Conservation (phyloP, 2,113 vertebrate species). For the Thymallus thymallus region DNA sequence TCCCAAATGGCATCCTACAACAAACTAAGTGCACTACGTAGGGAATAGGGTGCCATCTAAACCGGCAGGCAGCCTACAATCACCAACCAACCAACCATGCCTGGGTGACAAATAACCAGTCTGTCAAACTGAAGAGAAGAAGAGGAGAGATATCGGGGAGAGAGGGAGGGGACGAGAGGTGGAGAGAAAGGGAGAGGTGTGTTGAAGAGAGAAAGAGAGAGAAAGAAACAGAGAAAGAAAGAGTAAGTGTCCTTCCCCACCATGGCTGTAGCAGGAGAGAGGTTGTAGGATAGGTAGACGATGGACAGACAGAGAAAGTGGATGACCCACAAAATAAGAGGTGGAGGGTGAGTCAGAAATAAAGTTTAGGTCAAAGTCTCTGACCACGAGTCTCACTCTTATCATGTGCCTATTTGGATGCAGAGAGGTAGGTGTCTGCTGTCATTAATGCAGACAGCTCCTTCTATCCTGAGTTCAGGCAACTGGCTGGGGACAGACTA, state of each 20-base stretch:
- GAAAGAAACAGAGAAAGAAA: not conserved
- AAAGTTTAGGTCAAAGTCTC: not conserved
- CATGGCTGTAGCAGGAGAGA: no score
- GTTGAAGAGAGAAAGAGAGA: not conserved
- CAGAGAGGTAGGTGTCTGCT: not conserved
- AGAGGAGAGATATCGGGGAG: not conserved
- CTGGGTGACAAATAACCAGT: not conserved
- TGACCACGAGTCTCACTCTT: not conserved
- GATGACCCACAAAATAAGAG: not conserved
- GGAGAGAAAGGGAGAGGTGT: not conserved
- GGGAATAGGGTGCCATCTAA: conserved; percentile 28
- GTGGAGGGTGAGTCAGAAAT: not conserved
- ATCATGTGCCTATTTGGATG: not conserved
- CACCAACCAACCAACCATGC: not conserved
- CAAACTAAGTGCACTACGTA: no score
- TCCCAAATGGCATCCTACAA: not conserved
- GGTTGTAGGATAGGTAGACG: not conserved
- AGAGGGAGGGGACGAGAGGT: not conserved
- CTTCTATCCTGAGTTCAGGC: not conserved
- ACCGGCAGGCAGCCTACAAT: not conserved
- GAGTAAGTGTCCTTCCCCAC: no score
- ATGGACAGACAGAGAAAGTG: not conserved
- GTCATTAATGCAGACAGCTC: conserved; percentile 3
- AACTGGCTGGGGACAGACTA: conserved; percentile 1
- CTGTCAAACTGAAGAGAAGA: not conserved